Evolutionary conservation across 2,113 vertebrate genomes (phyloP), one percentile per base, ranked within the genome.

Genomic region (Thunnus thynnus): DNA sequence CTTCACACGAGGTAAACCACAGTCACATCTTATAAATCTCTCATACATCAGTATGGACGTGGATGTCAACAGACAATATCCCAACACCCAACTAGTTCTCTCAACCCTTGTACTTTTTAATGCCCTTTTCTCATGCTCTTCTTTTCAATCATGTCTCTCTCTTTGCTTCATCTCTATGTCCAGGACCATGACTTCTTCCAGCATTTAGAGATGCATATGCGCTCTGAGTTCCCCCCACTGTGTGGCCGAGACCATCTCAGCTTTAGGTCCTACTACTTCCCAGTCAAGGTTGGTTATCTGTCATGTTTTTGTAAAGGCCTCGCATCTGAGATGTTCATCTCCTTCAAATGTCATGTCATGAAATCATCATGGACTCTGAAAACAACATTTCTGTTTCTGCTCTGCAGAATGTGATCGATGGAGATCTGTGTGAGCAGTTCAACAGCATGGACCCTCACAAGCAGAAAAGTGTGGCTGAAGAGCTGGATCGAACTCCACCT

Each of bases 401-500:
- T 41, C 66, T 74, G 27, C 88, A 99, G 98, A 99, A 99, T 16
- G 98, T 99, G 92, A 99, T 99, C 18, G 98, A 99, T 69, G 98
- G 98, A 69, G 98, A 99, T 86, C 96, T 99, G 52, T 99, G 98
- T 72, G 98, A 99, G 89, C 98, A 99, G 93, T 99, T 99, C 80
- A 99, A 99, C 91, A 99, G 98, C n/a, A 99, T 99, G 98, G 98
- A 99, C 72, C 97, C 97, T 1, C 97, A 97, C 91, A 99, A 99
- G 76, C 98, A 99, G 92, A 99, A 99, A 85, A 99, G 99, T 0
- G 97, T 99, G 58, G 97, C 98, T 0, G 98, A 99, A 81, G 98
- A 99, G 89, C 93, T 99, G 82, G 98, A 99, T 94, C 87, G 98
- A 76, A 99, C 98, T 1, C 98, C 98, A 0, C 97, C 98, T 0